Percentiles rank a stretch among this genome's conserved stretches.
Evolutionary conservation across 23 tunicate genomes (phyloP).

Genomic region (Phallusia fumigata): DNA sequence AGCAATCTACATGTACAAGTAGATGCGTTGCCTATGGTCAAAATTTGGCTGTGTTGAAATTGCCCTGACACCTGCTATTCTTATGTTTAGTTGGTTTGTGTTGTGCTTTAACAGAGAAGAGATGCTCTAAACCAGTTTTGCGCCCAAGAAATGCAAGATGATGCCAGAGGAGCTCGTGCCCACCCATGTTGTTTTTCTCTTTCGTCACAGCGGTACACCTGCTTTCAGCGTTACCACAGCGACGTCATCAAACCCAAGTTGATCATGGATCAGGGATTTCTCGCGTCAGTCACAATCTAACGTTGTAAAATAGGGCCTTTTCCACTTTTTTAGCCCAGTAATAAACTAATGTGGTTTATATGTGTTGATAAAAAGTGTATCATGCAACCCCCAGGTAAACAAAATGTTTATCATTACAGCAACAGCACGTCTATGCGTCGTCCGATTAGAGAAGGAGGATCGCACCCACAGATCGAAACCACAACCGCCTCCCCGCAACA

Average conservation of each 20-base stretch:
- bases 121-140: conserved; percentile 3
- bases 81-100: neutral
- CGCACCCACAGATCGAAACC: neutral
- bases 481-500: neutral
- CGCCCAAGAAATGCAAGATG: neutral
- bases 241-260: conserved; percentile 3
- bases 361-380: too few species aligned
- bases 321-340: neutral
- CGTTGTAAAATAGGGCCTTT: neutral
- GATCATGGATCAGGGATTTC: neutral
- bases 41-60: neutral
- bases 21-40: neutral
- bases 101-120: neutral
- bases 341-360: too few species aligned
- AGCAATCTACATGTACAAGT: neutral
- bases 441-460: neutral
- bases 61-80: too few species aligned
- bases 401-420: neutral
- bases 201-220: conserved; percentile 14
- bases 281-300: neutral
- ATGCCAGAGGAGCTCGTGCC: neutral
- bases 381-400: neutral
- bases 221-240: neutral
- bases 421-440: neutral
- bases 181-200: conserved; percentile 11